Base-by-base conservation (phyloP, 1,140 invertebrate genomes). In the Aphaenogaster rudis region DNA sequence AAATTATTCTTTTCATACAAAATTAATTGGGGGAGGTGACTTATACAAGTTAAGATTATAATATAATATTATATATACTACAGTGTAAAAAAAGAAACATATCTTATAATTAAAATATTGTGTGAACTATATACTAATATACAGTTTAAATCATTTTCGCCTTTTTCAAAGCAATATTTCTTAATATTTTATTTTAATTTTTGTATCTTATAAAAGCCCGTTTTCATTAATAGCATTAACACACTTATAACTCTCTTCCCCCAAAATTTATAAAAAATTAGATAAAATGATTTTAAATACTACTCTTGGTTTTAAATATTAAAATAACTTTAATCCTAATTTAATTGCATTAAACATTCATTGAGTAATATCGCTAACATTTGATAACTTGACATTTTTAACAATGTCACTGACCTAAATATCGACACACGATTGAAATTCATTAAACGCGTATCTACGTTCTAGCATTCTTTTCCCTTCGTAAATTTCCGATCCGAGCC, bases 401-500 rank as follows among this genome's bases (percentile, higher is more conserved):
- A 57, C 28, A 28, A 42, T 13, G 8, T 39, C 36, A 36, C 17
- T 61, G 54, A 61, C 39, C 13, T 59, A 36, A 54, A 77, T 76
- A 59, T 28, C 36, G 33, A 64, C 5, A 13, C 11, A 7, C 7
- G 39, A 21, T 76, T 8, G 36, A 39, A n/a, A 33, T 77, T 21
- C 11, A 39, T 45, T 21, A 54, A 74, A 52, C 15, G n/a, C 15
- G 13, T 57, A 57, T 77, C 36, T 4, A 1, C 28, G 28, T 33
- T 64, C n/a, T 45, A 42, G 54, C 15, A 21, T 76, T 39, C 36
- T 67, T 42, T 50, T n/a, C 28, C 6, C 28, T 33, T 80, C 11
- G 39, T 39, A 67, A 66, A 67, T 67, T 59, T 42, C n/a, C 45
- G 42, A 66, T 79, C 17, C 33, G 61, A 28, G 77, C 42, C 54